Base-by-base conservation (phyloP, 2,113 vertebrate genomes). In the Anoplopoma fimbria region DNA sequence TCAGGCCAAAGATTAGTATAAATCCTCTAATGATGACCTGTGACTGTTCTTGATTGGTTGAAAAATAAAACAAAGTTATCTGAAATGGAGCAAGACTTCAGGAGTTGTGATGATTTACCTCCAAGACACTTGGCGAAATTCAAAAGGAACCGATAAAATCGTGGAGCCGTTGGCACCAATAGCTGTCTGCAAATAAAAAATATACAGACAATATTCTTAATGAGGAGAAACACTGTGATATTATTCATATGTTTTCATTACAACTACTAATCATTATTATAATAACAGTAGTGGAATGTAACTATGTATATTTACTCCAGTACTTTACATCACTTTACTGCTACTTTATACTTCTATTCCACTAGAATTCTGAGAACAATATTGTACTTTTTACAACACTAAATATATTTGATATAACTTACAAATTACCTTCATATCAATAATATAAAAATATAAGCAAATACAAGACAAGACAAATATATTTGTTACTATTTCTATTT, bases 71-170 rank as follows among this genome's bases (percentile, higher is more conserved):
- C 2, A 40, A 40, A 23, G 38, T 36, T 0, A 36, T 38, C 12
- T 65, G 1, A 40, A 14, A 25, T 25, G 25, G 27, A 31, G 17
- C n/a, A n/a, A n/a, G n/a, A n/a, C n/a, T n/a, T n/a, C n/a, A n/a
- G n/a, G n/a, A n/a, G n/a, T n/a, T n/a, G 2, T 1, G 13, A 9
- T 9, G 4, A 29, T 51, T 87, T 62, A 95, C 94, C 93, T 94
- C 88, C 85, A 95, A 2, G 93, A 94, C 36, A 94, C 31, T 0
- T 92, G 80, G 0, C 92, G 88, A 61, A 91, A 94, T 64, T 95
- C 94, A 74, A 91, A 75, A 9, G 92, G 92, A 7, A 93, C 65
- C 4, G 85, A 63, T 0, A 91, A 8, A 67, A 95, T 36, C 0
- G 70, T 86, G 2, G 94, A 90, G 3, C 92, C 91, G 15, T 94